Percentiles rank a stretch among this genome's conserved stretches.
phyloP scores from a whole-genome alignment of 2,113 vertebrate genomes.

The Promerops cafer region DNA sequence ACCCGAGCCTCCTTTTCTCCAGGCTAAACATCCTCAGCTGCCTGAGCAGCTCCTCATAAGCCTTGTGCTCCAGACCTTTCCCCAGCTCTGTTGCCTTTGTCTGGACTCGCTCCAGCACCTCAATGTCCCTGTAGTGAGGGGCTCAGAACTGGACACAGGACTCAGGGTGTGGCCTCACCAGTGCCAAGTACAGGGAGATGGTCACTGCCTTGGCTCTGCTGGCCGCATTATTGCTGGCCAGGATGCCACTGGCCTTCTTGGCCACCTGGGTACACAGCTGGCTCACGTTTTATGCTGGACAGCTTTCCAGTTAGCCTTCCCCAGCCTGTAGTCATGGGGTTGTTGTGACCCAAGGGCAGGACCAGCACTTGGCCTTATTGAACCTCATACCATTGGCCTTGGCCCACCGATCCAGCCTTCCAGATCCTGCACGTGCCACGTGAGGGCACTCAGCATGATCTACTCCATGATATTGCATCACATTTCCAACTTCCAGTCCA shows the following conservation, averaged over 20 bases:
- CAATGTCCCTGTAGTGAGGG: not conserved
- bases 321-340: not conserved
- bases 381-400: not conserved
- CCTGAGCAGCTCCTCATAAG: not conserved
- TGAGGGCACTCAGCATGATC: not conserved
- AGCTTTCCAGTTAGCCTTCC: not conserved
- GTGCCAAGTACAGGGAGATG: not conserved
- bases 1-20: rapidly evolving
- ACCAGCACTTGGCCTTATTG: not conserved
- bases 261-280: not conserved
- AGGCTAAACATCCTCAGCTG: not conserved
- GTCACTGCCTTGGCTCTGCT: rapidly evolving
- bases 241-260: not conserved
- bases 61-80: not conserved
- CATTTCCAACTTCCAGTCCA: not conserved
- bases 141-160: not conserved
- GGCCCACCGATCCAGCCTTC: not conserved
- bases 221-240: not conserved
- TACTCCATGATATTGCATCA: not conserved
- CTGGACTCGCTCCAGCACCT: not conserved
- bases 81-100: not conserved
- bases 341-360: not conserved
- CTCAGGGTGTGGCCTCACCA: rapidly evolving
- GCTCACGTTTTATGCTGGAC: not conserved
- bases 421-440: rapidly evolving